Percentiles rank a stretch among this genome's conserved stretches.
Evolutionary conservation across 2,888 invertebrate genomes (phyloP).

Genomic region (Lasioglossum vierecki): DNA sequence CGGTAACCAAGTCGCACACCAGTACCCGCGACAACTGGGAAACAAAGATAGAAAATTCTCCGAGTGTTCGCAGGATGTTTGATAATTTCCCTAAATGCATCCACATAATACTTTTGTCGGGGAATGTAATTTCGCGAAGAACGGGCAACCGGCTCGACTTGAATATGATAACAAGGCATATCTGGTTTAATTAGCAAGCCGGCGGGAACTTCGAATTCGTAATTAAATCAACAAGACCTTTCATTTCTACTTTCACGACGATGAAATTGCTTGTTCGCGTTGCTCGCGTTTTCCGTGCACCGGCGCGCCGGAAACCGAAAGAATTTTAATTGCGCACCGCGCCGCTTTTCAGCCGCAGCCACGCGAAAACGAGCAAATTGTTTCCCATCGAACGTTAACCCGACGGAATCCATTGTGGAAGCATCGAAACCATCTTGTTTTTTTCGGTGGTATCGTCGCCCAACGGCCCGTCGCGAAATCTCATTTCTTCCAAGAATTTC

Average conservation of each 20-base stretch:
- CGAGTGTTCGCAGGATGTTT: background rate
- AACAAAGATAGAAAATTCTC: background rate
- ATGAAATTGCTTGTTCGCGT: constrained; percentile 4
- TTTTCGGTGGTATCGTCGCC: background rate
- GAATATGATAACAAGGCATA: constrained; percentile 5
- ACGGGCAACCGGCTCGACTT: background rate
- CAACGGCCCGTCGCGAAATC: background rate
- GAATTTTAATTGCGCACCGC: constrained; percentile 14
- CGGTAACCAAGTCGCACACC: background rate
- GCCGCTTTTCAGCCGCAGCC: constrained; percentile 7
- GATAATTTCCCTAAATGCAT: background rate
- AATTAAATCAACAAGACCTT: constrained; percentile 12
- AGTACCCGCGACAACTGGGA: background rate
- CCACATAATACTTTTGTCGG: background rate
- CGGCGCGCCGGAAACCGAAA: constrained; percentile 4
- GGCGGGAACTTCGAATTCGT: background rate
- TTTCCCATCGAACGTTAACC: constrained; percentile 22
- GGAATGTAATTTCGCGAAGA: constrained; percentile 10
- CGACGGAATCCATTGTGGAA: background rate
- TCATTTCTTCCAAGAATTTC: background rate
- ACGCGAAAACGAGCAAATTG: constrained; percentile 16
- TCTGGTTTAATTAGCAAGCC: constrained; percentile 12
- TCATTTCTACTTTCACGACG: constrained; percentile 1
- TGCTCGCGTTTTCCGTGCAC: background rate
- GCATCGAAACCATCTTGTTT: background rate